Evolutionary conservation across 2,797 vertebrate species (phyloP).

Genomic region (Scomberomorus guttatus): DNA sequence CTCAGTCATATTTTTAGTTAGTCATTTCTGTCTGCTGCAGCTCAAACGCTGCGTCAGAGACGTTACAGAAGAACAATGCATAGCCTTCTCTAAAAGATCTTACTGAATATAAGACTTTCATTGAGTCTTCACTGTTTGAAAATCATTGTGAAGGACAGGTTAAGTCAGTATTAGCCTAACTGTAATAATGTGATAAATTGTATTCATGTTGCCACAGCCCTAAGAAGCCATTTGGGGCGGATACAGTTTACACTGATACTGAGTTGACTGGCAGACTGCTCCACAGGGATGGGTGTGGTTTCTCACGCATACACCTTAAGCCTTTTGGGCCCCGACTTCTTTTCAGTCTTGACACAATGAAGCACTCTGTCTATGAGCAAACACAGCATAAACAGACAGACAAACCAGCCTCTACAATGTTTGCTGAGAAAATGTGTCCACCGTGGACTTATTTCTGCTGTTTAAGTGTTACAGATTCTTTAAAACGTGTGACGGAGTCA

Average conservation of each 20-base stretch:
- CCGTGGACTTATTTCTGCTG: background rate
- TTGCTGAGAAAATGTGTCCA: constrained; percentile 31
- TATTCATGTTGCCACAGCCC: constrained; percentile 22
- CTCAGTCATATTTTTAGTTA: constrained; percentile 10
- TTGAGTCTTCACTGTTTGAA: constrained; percentile 9
- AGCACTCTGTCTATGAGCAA: constrained; percentile 38
- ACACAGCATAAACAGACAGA: constrained; percentile 28
- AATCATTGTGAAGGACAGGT: background rate
- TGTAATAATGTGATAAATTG: constrained; percentile 18
- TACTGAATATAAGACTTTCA: background rate
- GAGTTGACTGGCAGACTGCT: constrained; percentile 41
- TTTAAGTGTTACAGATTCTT: constrained; percentile 35
- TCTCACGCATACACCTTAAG: constrained; percentile 28
- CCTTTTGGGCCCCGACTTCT: constrained; percentile 14
- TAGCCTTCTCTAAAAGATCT: background rate
- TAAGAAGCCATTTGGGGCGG: constrained; percentile 21
- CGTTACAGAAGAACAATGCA: background rate
- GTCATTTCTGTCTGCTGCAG: background rate
- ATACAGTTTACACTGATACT: constrained; percentile 36
- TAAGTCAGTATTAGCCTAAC: constrained; percentile 4
- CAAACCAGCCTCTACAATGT: background rate
- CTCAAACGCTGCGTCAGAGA: constrained; percentile 6
- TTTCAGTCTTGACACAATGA: constrained; percentile 52
- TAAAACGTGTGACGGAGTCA: background rate
- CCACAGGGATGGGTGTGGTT: constrained; percentile 40